These are phyloP conservation scores for Gymnarchus niloticus DNA, from an alignment of 2,113 vertebrate genomes.

Conservation along the genomic window DNA sequence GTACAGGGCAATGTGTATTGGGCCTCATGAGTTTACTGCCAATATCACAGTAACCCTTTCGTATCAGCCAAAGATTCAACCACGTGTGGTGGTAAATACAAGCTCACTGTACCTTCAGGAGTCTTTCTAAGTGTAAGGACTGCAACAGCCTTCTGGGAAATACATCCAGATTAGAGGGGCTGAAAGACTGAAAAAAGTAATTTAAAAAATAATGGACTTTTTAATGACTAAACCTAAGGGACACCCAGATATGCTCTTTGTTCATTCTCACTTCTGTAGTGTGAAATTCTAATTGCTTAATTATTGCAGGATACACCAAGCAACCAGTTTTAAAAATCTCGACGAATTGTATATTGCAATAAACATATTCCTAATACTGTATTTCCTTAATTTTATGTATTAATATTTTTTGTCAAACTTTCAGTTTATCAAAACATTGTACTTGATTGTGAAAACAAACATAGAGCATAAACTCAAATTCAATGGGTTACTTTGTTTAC, in stretches of 20 bases:
- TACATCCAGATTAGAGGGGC: constrained; percentile 73
- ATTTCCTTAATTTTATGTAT: too few relatives aligned
- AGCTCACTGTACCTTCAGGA: constrained; percentile 64
- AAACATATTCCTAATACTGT: constrained; percentile 37
- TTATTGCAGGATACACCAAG: constrained; percentile 74
- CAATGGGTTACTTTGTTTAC: neutral
- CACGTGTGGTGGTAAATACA: constrained; percentile 43
- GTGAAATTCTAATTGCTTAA: constrained; percentile 79
- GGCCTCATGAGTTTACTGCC: constrained; percentile 21
- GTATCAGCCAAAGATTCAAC: constrained; percentile 44
- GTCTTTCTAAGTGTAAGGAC: constrained; percentile 65
- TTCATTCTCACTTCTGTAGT: constrained; percentile 80
- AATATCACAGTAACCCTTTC: constrained; percentile 9
- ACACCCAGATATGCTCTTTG: constrained; percentile 79
- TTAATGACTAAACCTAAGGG: constrained; percentile 80
- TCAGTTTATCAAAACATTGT: too few relatives aligned
- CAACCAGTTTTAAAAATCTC: constrained; percentile 74
- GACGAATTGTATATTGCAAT: constrained; percentile 54
- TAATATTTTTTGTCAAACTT: too few relatives aligned
- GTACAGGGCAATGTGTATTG: neutral
- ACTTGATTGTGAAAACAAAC: too few relatives aligned
- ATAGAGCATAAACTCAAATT: too few relatives aligned
- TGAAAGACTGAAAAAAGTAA: constrained; percentile 80
- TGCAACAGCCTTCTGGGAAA: constrained; percentile 71
- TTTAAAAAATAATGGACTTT: constrained; percentile 84